Evolutionary conservation across 2,113 vertebrate genomes (phyloP).

Genomic region (Corythaixoides concolor): DNA sequence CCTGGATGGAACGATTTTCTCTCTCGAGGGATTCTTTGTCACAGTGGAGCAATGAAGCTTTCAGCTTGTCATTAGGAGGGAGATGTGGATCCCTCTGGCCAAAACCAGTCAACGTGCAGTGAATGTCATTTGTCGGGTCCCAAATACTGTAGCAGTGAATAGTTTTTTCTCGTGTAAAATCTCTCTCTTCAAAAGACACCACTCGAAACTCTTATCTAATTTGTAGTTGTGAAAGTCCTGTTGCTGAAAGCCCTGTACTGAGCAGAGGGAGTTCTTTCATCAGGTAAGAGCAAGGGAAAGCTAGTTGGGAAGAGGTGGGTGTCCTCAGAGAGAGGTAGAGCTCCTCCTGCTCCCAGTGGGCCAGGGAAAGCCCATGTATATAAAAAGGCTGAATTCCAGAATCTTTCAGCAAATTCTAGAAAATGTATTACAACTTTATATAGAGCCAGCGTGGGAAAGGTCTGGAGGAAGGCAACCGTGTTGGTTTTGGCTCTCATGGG

Average conservation of each 20-base stretch:
- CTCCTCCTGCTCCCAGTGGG: neutral
- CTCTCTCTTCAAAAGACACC: neutral
- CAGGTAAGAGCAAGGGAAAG: neutral
- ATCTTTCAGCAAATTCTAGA: neutral
- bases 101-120: neutral
- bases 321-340: neutral
- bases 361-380: neutral
- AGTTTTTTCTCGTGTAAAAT: neutral
- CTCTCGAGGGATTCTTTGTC: neutral
- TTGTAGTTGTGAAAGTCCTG: neutral
- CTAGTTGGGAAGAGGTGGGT: neutral
- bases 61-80: neutral
- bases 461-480: neutral
- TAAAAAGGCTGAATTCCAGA: neutral
- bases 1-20: neutral
- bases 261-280: neutral
- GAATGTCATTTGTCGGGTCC: neutral
- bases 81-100: neutral
- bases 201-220: neutral
- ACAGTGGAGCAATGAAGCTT: neutral
- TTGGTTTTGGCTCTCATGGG: neutral
- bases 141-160: neutral
- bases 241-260: neutral
- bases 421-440: neutral
- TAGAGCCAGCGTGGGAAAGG: neutral